A percentile compares a stretch with the other conserved stretches of the same genome.
phyloP scores from a whole-genome alignment of 2,797 vertebrate genomes.

The Microctenopoma lineatum region DNA sequence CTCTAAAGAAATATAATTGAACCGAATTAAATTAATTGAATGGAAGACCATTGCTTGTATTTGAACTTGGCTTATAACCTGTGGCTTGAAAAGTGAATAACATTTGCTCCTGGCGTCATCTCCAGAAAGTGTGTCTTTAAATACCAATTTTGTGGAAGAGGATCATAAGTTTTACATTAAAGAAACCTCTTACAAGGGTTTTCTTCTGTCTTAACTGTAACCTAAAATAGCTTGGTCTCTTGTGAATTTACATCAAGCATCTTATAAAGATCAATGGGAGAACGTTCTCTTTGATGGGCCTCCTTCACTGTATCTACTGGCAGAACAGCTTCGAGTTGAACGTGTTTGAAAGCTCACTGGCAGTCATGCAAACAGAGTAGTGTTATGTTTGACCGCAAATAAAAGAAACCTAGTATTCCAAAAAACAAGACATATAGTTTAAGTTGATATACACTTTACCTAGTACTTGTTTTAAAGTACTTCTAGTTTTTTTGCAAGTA shows the following conservation, averaged over 20 bases:
- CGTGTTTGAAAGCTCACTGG: slow-evolving; percentile 4
- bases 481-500: too few species aligned
- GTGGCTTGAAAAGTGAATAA: background rate
- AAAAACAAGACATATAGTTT: too few species aligned
- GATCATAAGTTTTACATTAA: background rate
- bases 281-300: background rate
- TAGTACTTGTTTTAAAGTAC: too few species aligned
- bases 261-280: background rate
- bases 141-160: background rate
- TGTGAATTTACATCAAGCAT: slow-evolving; percentile 8
- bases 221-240: slow-evolving; percentile 1
- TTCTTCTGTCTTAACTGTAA: background rate
- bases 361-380: background rate
- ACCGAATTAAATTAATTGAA: too few species aligned
- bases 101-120: background rate
- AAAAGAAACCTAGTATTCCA: too few species aligned
- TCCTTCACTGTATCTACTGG: slow-evolving; percentile 7
- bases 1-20: too few species aligned
- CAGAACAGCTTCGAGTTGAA: background rate
- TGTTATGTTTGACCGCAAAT: background rate
- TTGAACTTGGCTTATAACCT: background rate
- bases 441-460: too few species aligned
- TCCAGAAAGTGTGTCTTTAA: background rate
- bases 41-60: background rate
- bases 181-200: background rate